phyloP scores from a whole-genome alignment of 2,797 vertebrate species.

The Molossus molossus region DNA sequence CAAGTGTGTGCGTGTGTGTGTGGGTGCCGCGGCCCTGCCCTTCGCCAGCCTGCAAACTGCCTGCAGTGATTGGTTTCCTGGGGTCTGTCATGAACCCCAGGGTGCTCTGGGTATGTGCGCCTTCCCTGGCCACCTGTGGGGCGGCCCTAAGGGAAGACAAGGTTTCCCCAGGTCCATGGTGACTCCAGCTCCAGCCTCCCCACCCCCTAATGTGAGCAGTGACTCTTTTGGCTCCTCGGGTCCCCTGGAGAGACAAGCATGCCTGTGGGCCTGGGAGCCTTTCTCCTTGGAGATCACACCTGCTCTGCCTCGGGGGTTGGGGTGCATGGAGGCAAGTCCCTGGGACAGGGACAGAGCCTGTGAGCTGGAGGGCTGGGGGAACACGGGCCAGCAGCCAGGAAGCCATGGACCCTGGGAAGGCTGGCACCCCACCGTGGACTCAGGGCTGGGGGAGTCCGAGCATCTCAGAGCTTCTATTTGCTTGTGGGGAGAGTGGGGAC shows the following conservation, averaged over 20 bases:
- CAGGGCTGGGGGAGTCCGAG: too few species aligned
- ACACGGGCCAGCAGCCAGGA: background rate
- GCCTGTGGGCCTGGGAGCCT: background rate
- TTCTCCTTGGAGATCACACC: background rate
- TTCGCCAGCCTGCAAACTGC: accelerated
- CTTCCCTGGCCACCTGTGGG: background rate
- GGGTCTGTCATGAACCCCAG: background rate
- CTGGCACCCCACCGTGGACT: background rate
- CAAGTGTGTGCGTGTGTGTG: background rate
- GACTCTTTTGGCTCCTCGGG: background rate
- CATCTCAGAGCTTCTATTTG: background rate
- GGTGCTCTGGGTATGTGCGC: background rate
- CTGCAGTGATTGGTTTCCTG: too few species aligned
- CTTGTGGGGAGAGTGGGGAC: background rate
- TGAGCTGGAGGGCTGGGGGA: background rate
- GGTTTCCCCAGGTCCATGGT: background rate
- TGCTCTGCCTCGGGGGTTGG: background rate
- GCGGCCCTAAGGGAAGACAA: background rate
- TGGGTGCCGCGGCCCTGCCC: accelerated
- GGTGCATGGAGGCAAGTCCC: background rate
- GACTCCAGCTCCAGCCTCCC: background rate
- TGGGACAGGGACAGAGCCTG: background rate
- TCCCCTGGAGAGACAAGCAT: background rate
- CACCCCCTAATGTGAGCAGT: accelerated
- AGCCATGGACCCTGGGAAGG: background rate